Percentiles rank a stretch among this genome's conserved stretches.
Evolutionary conservation across 2,113 vertebrate species (phyloP).

Genomic region (Uria aalge): DNA sequence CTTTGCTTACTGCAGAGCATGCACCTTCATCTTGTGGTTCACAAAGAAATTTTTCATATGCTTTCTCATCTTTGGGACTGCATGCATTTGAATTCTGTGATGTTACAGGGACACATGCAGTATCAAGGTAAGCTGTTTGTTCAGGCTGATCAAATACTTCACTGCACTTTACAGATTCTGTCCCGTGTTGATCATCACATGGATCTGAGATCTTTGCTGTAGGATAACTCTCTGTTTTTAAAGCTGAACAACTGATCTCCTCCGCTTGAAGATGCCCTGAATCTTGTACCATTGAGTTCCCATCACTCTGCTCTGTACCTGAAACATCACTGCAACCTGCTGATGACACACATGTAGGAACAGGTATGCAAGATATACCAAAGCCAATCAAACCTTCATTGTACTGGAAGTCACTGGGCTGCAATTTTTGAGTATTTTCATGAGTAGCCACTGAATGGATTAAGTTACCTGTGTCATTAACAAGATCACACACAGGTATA

Average conservation of each 20-base stretch:
- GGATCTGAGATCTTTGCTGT: background rate
- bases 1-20: background rate
- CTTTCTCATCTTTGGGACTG: conserved; percentile 42
- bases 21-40: background rate
- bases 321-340: background rate
- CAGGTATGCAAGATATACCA: conserved; percentile 60
- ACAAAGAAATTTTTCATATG: background rate
- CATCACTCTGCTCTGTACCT: background rate
- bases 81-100: background rate
- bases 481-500: conserved; percentile 90
- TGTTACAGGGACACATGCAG: background rate
- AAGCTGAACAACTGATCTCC: conserved; percentile 45
- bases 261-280: conserved; percentile 7
- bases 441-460: conserved; percentile 68
- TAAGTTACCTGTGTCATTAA: conserved; percentile 85
- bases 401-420: conserved; percentile 65
- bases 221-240: background rate
- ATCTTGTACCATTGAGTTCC: background rate
- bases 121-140: background rate
- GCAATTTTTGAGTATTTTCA: conserved; percentile 75
- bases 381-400: conserved; percentile 75
- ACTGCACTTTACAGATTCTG: conserved; percentile 3
- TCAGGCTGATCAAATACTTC: background rate
- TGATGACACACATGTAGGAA: conserved; percentile 1
- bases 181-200: background rate